Evolutionary conservation across 1,140 invertebrate species (phyloP).

Genomic region (Prorops nasuta): DNA sequence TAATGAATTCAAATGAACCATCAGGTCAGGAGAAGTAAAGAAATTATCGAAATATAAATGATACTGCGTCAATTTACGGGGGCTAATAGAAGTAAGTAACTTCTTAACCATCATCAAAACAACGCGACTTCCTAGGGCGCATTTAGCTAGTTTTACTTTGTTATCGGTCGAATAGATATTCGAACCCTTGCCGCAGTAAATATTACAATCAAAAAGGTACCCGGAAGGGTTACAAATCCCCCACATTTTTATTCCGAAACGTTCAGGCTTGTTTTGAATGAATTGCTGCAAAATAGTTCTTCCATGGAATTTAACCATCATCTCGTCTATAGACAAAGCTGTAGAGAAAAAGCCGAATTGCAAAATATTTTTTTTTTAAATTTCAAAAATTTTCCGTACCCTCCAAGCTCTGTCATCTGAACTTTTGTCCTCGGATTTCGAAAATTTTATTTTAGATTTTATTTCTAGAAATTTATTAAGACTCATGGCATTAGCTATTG

Average conservation of each 20-base stretch:
- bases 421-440: constrained; percentile 4
- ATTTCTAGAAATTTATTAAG: constrained; percentile 11
- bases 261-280: constrained; percentile 9
- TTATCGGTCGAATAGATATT: no score
- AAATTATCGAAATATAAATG: no score
- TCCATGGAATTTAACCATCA: no score
- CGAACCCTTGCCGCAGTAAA: not conserved
- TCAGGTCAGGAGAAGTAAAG: not conserved
- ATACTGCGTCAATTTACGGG: not conserved
- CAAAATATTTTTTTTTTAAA: constrained; percentile 15
- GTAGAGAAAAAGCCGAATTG: no score
- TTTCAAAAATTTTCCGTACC: constrained; percentile 7
- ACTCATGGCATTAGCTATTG: constrained; percentile 1
- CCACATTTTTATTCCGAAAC: not conserved
- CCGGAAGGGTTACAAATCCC: not conserved
- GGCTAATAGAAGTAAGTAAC: not conserved
- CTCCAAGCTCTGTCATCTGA: no score
- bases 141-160: no score
- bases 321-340: no score
- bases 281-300: constrained; percentile 10
- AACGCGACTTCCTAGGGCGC: not conserved
- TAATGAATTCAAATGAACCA: not conserved
- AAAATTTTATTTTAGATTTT: constrained; percentile 12
- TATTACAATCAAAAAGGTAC: not conserved
- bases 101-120: not conserved